Evolutionary conservation across 2,797 vertebrate species (phyloP), one percentile per base, ranked within the genome.

Genomic region (Siniperca undulata): DNA sequence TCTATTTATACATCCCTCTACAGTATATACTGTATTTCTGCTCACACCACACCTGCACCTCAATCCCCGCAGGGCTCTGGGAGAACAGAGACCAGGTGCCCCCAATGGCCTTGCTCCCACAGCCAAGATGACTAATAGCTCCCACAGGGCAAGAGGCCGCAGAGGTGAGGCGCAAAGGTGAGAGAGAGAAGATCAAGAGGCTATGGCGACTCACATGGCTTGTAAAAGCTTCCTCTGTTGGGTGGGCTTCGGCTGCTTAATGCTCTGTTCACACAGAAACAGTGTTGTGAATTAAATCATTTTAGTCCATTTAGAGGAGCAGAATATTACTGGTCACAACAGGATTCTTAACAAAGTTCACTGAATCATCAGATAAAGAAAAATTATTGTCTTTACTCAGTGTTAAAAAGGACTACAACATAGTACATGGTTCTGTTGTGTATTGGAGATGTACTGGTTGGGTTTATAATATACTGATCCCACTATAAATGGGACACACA

Each of bases 101-200:
- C 90, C 86, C 80, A 5, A 84, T 42, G 90, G 88, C 88, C 88
- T 84, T 61, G 77, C 81, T 90, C 83, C 86, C 79, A 65, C 74
- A 73, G 87, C 82, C 76, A 30, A 75, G 77, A 90, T 91, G 88
- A 93, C 86, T 93, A 94, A 94, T 93, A 81, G 87, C 86, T 74
- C 86, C 88, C 75, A 71, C 88, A 84, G 89, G 89, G 86, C 67
- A 55, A 44, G 52, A 70, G 77, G 87, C 82, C 50, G 40, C 55
- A 62, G 82, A 77, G 90, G 84, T 78, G 83, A 89, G 79, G 85
- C 10, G 34, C 70, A 77, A 81, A 91, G 89, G 90, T 89, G 77
- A 77, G 77, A 60, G 40, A 64, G 60, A 65, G 17, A 65, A 69
- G 84, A 85, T 86, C 77, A 86, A 84, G 84, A 62, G 81, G 79